Evolutionary conservation across 2,113 vertebrate species (phyloP).

Genomic region (Propithecus coquereli): DNA sequence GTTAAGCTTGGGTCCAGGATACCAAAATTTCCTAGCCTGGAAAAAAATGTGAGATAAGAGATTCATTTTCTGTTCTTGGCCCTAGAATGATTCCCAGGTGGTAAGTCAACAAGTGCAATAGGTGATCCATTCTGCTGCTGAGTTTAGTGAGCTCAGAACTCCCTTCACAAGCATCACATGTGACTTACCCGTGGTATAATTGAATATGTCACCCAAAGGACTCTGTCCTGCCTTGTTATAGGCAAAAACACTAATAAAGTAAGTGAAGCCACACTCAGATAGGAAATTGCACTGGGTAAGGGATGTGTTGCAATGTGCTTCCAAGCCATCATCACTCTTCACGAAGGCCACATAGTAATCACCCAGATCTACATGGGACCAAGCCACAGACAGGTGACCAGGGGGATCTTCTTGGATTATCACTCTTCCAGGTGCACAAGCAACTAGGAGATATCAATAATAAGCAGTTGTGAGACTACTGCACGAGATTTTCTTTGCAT

Average conservation of each 20-base stretch:
- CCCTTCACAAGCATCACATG: neutral
- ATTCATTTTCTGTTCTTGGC: neutral
- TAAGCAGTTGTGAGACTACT: neutral
- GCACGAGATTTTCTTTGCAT: neutral
- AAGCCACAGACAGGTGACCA: slow-evolving; percentile 87
- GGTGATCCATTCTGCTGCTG: neutral
- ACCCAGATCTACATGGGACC: slow-evolving; percentile 81
- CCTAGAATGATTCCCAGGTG: neutral
- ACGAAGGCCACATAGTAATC: slow-evolving; percentile 91
- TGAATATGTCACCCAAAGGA: slow-evolving; percentile 84
- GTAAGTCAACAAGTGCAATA: neutral
- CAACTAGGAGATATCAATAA: slow-evolving; percentile 80
- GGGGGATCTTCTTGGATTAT: slow-evolving; percentile 82
- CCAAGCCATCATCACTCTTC: slow-evolving; percentile 91
- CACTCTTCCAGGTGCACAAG: slow-evolving; percentile 87
- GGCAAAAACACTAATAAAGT: slow-evolving; percentile 90
- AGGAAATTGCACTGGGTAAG: slow-evolving; percentile 84
- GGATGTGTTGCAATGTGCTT: slow-evolving; percentile 91
- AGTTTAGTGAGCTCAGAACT: neutral
- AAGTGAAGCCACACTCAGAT: slow-evolving; percentile 92
- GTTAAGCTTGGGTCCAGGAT: neutral
- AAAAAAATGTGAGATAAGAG: neutral
- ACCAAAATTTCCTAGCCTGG: neutral
- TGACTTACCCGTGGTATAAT: slow-evolving; percentile 91
- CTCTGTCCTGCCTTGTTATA: slow-evolving; percentile 92